Percentiles rank a stretch among this genome's conserved stretches.
These are phyloP conservation scores for Tetramorium bicarinatum DNA, from an alignment of 2,888 invertebrate genomes.

Conservation along the genomic window DNA sequence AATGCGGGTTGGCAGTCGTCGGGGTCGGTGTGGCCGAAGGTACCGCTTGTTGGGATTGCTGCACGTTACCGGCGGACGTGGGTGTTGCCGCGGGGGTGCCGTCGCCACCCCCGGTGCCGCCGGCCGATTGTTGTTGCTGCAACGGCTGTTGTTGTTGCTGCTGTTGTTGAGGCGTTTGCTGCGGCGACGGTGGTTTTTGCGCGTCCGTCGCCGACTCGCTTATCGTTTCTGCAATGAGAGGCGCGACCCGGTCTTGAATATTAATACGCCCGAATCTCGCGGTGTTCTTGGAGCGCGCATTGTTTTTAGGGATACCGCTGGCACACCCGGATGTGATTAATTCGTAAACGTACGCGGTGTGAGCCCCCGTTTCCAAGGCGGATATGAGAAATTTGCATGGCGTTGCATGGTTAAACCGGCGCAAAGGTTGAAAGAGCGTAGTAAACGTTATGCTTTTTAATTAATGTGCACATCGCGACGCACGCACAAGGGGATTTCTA, in stretches of 20 bases:
- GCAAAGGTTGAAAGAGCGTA: not conserved
- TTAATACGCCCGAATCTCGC: slow-evolving; percentile 49
- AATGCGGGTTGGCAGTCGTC: slow-evolving; percentile 82
- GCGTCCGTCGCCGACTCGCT: slow-evolving; percentile 80
- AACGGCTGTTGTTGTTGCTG: slow-evolving; percentile 71
- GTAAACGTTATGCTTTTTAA: not conserved
- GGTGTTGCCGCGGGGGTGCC: slow-evolving; percentile 83
- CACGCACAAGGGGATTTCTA: not conserved
- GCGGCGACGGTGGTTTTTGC: slow-evolving; percentile 85
- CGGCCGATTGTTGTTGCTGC: slow-evolving; percentile 67
- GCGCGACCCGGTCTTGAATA: slow-evolving; percentile 34
- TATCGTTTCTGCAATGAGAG: slow-evolving; percentile 78
- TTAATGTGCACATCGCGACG: not conserved
- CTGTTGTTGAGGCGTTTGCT: slow-evolving; percentile 79
- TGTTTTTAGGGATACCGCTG: not conserved
- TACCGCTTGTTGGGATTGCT: slow-evolving; percentile 86
- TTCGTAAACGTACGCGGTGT: not conserved
- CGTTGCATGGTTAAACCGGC: not conserved
- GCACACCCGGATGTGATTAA: not conserved
- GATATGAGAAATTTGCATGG: slow-evolving; percentile 7
- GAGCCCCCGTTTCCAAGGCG: not conserved
- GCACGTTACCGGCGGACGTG: slow-evolving; percentile 75
- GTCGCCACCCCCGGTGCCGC: slow-evolving; percentile 75
- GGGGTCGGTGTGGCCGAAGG: slow-evolving; percentile 80
- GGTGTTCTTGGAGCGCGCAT: not conserved